These are phyloP conservation scores for Rhagoletis pomonella DNA, from an alignment of 1,140 invertebrate species.

Conservation along the genomic window DNA sequence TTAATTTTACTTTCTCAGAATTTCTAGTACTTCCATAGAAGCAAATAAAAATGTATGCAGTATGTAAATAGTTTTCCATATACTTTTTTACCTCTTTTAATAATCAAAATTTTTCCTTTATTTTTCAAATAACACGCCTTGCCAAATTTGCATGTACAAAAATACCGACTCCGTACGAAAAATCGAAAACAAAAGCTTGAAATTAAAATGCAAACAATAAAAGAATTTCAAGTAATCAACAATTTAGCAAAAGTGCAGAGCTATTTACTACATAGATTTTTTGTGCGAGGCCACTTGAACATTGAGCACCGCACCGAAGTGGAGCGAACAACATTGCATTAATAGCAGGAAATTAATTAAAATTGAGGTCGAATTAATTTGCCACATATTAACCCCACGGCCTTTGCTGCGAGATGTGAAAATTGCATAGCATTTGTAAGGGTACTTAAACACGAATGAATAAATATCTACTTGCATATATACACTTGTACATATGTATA, in stretches of 20 bases:
- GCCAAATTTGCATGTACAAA: too few species aligned
- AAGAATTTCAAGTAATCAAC: not conserved
- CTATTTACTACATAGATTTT: not conserved
- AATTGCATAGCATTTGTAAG: not conserved
- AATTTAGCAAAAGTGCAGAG: not conserved
- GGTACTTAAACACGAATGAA: not conserved
- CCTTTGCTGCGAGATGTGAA: not conserved
- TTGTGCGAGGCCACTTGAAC: slow-evolving; percentile 32
- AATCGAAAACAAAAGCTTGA: not conserved
- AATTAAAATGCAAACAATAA: not conserved
- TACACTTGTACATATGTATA: not conserved
- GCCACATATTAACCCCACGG: slow-evolving; percentile 43
- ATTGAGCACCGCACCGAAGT: slow-evolving; percentile 13
- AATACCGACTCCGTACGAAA: not conserved
- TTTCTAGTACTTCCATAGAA: too few species aligned
- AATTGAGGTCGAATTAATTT: slow-evolving; percentile 53
- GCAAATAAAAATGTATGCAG: too few species aligned
- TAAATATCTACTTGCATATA: not conserved
- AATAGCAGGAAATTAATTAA: slow-evolving; percentile 50
- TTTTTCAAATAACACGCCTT: too few species aligned
- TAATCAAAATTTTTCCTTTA: too few species aligned
- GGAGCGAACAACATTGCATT: slow-evolving; percentile 8
- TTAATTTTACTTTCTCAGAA: too few species aligned
- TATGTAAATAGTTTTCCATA: too few species aligned
- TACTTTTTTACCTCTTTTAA: too few species aligned